These are phyloP conservation scores for Actinia tenebrosa DNA, from an alignment of 64 coral and sea anemone species.

Conservation along the genomic window DNA sequence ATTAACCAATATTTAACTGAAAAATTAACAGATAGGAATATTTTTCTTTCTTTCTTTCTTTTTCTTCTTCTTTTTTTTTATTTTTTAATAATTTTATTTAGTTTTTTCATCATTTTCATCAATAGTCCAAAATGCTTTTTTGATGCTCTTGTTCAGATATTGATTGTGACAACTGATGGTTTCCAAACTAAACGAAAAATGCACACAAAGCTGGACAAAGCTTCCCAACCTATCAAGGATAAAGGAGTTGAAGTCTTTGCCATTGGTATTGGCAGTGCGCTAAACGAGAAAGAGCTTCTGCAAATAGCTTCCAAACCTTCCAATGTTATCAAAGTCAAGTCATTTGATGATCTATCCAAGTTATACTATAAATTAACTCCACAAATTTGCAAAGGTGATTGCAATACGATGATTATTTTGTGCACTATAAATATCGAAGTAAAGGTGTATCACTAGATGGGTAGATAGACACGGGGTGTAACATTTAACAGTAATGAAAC, in stretches of 20 bases:
- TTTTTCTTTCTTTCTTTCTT: no score
- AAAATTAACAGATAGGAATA: not conserved
- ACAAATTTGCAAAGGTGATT: constrained; percentile 36
- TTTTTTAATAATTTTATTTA: not conserved
- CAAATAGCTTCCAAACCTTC: constrained; percentile 42
- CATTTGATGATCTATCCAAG: constrained; percentile 19
- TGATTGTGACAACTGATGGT: constrained; percentile 44
- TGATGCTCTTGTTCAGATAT: not conserved
- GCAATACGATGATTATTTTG: not conserved
- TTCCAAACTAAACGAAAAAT: constrained; percentile 37
- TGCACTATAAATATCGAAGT: no score
- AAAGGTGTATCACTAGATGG: no score
- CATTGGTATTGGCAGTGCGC: constrained; percentile 41
- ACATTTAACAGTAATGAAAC: no score
- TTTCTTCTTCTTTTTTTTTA: not conserved
- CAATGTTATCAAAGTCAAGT: constrained; percentile 26
- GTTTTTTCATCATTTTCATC: not conserved
- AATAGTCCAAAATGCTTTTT: not conserved
- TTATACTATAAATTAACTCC: not conserved
- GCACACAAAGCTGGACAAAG: constrained; percentile 31
- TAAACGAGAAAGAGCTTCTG: constrained; percentile 15
- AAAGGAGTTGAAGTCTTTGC: constrained; percentile 65
- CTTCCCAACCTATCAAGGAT: constrained; percentile 73
- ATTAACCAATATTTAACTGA: no score
- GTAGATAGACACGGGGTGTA: no score